Base-by-base conservation (phyloP, 2,888 invertebrate species). In the Eupelmus urozonus region DNA sequence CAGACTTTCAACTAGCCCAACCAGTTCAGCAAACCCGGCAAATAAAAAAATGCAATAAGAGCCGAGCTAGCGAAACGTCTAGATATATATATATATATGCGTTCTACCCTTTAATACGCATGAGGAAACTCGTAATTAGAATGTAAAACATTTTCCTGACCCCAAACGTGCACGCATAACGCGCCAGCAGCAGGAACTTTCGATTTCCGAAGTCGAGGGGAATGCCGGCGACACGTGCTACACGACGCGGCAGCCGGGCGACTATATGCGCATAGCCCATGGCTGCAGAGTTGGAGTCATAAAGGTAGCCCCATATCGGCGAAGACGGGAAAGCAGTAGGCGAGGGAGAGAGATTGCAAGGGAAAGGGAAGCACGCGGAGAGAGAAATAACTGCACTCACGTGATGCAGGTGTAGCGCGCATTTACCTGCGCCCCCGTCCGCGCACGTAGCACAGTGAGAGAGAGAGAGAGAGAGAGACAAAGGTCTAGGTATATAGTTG, bases 201-300 rank as follows among this genome's bases (percentile, higher is more conserved):
- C 75, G 75, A 76, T 76, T 71, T 71, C 49, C 76, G 63, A 65
- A 76, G 70, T 76, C 71, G 13, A 42, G 20, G 9, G 11, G 40
- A 63, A 63, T 42, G 55, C 63, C 51, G n/a, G 16, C 55, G 40
- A 20, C 75, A 76, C 69, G 67, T 62, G 67, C 40, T 49, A 18
- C 62, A n/a, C 1, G 27, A 13, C 16, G 9, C 45, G 45, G 20
- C 53, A 53, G 20, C 20, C 49, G 20, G 20, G 20, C 45, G 13
- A 23, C 18, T 7, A 18, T 20, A 0, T 25, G 18, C 42, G 59
- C n/a, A 18, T 16, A 25, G n/a, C n/a, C n/a, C n/a, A n/a, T n/a
- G n/a, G 11, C 13, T 7, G 13, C 13, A 45, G 42, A 4, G 53
- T 16, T n/a, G 11, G 18, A 20, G 20, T 60, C 9, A 49, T 51